phyloP scores from a whole-genome alignment of 2,113 vertebrate genomes.

The Microcebus jonahi region DNA sequence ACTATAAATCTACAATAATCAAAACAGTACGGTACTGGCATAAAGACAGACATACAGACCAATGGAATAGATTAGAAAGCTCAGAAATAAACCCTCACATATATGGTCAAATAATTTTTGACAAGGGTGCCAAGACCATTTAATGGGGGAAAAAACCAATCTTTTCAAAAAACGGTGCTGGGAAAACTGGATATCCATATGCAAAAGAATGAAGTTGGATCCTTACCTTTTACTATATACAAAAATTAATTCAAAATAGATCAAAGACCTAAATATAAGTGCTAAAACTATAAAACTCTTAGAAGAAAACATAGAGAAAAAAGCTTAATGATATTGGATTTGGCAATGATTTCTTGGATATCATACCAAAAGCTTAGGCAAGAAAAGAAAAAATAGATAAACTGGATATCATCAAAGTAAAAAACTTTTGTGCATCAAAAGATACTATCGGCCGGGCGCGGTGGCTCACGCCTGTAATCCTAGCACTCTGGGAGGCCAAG shows the following conservation, averaged over 20 bases:
- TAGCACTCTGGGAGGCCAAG: too few relatives aligned
- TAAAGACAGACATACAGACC: background rate
- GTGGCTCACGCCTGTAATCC: too few relatives aligned
- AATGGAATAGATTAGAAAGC: background rate
- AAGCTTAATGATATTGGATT: background rate
- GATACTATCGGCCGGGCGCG: background rate
- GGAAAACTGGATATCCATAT: background rate
- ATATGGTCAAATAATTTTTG: background rate
- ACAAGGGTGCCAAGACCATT: background rate
- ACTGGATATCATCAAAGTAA: background rate
- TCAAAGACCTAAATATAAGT: conserved; percentile 12
- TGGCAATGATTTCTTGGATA: background rate
- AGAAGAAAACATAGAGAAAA: background rate
- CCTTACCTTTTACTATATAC: background rate
- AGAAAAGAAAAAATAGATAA: background rate
- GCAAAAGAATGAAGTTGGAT: background rate
- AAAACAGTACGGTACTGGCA: background rate
- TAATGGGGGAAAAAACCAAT: background rate
- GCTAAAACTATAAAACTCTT: background rate
- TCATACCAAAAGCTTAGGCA: background rate
- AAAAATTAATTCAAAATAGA: conserved; percentile 44
- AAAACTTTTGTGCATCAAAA: background rate
- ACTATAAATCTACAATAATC: background rate
- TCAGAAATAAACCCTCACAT: background rate
- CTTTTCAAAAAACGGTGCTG: background rate